Percentiles rank a stretch among this genome's conserved stretches.
Evolutionary conservation across 2,113 vertebrate species (phyloP).

Genomic region (Limnothrissa miodon): DNA sequence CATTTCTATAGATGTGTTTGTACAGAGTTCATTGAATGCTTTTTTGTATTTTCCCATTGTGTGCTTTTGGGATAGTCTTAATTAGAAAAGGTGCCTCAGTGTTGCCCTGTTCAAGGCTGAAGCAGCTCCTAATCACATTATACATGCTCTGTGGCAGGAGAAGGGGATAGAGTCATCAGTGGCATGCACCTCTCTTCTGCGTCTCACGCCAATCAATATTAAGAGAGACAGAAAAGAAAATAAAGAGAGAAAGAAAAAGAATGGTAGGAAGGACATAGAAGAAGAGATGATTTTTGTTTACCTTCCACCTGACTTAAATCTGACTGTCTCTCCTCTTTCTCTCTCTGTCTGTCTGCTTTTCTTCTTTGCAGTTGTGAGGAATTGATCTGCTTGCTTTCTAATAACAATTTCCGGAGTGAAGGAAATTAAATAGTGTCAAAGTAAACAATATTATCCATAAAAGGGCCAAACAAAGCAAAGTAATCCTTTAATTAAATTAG

Average conservation of each 20-base stretch:
- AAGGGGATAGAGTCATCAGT: background rate
- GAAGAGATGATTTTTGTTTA: background rate
- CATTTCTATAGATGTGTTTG: background rate
- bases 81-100: background rate
- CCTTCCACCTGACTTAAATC: background rate
- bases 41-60: background rate
- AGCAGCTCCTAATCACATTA: background rate
- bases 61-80: background rate
- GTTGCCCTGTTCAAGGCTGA: background rate
- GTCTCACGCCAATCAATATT: background rate
- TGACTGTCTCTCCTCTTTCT: background rate
- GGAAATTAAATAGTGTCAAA: slow-evolving; percentile 61
- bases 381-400: slow-evolving; percentile 57
- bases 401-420: slow-evolving; percentile 38
- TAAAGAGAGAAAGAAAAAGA: background rate
- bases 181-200: background rate
- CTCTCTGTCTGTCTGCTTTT: slow-evolving; percentile 23
- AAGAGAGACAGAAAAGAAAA: background rate
- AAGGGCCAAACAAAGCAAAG: slow-evolving; percentile 36
- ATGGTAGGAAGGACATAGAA: background rate
- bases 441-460: slow-evolving; percentile 47
- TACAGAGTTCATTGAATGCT: background rate
- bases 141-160: background rate
- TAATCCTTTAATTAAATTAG: slow-evolving; percentile 72
- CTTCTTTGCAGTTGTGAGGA: slow-evolving; percentile 46